Evolutionary conservation across 2,113 vertebrate species (phyloP).

Genomic region (Entomyzon cyanotis): DNA sequence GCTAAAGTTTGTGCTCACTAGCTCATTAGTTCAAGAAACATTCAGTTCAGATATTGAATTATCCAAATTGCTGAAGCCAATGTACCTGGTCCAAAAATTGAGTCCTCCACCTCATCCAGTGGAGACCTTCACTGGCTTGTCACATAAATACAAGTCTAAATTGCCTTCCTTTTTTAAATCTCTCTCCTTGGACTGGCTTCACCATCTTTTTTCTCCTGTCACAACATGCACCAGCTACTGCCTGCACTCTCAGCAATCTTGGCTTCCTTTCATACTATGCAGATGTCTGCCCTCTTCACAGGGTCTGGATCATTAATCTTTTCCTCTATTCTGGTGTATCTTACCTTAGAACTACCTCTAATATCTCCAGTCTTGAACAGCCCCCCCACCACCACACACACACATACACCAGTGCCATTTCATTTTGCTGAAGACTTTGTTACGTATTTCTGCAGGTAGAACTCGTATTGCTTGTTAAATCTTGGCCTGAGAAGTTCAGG

Average conservation of each 20-base stretch:
- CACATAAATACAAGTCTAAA: neutral
- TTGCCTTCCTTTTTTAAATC: neutral
- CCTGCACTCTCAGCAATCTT: neutral
- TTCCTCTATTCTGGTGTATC: neutral
- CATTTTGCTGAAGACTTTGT: neutral
- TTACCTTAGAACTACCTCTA: neutral
- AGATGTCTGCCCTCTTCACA: neutral
- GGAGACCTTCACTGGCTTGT: neutral
- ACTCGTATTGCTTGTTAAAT: neutral
- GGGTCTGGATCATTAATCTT: neutral
- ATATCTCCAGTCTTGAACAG: neutral
- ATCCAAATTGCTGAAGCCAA: neutral
- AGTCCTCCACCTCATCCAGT: neutral
- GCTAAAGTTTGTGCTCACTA: neutral
- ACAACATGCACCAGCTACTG: neutral
- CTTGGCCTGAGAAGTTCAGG: neutral
- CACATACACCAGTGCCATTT: neutral
- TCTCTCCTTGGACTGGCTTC: neutral
- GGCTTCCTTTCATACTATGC: neutral
- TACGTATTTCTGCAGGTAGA: neutral
- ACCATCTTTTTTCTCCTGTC: neutral
- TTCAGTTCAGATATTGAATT: neutral
- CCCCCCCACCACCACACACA: rapidly evolving
- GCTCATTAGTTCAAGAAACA: neutral
- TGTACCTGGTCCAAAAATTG: neutral